Percentiles rank a stretch among this genome's conserved stretches.
phyloP scores from a whole-genome alignment of 2,113 vertebrate species.

The Smithornis capensis region DNA sequence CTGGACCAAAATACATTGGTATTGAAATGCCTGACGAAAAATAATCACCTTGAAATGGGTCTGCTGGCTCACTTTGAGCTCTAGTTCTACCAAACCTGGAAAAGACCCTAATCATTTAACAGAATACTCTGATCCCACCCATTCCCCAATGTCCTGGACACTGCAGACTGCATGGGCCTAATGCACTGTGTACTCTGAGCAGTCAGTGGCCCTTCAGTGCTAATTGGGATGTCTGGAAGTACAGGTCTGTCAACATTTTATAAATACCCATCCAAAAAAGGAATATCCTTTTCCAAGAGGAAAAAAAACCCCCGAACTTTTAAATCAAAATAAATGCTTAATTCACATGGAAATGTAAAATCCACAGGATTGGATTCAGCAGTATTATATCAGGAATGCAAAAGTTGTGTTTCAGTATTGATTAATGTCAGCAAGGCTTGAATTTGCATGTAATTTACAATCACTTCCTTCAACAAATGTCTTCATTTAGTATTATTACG shows the following conservation, averaged over 20 bases:
- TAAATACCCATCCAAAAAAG: not conserved
- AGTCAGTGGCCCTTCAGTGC: not conserved
- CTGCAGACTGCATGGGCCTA: not conserved
- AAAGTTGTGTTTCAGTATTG: slow-evolving; percentile 69
- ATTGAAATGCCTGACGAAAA: not conserved
- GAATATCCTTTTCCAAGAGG: not conserved
- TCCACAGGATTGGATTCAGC: slow-evolving; percentile 37
- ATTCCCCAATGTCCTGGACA: not conserved
- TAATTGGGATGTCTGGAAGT: not conserved
- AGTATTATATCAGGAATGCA: slow-evolving; percentile 50
- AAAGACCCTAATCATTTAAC: not conserved
- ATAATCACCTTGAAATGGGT: not conserved
- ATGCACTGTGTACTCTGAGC: fast-evolving
- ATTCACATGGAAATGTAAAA: slow-evolving; percentile 56
- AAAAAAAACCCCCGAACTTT: not conserved
- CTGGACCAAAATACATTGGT: not conserved
- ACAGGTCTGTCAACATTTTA: not conserved
- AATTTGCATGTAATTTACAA: slow-evolving; percentile 79
- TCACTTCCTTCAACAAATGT: slow-evolving; percentile 73
- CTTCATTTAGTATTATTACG: slow-evolving; percentile 74
- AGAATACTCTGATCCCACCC: not conserved
- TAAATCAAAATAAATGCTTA: slow-evolving; percentile 57
- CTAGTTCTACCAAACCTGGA: not conserved
- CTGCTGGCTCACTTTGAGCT: not conserved
- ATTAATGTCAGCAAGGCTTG: slow-evolving; percentile 70